Evolutionary conservation across 2,888 invertebrate genomes (phyloP).

Genomic region (Carterocephalus palaemon): DNA sequence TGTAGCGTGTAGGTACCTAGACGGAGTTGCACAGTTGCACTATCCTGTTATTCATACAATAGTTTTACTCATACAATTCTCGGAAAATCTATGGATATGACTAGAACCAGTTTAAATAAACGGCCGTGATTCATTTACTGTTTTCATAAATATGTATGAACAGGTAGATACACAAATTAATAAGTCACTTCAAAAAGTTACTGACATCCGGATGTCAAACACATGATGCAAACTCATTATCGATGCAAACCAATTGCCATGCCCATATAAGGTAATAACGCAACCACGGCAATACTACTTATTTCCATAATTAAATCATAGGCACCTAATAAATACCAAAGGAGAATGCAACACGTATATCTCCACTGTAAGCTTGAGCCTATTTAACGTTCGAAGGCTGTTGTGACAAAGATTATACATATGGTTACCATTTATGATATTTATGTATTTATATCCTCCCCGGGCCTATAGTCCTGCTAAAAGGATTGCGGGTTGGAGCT

Average conservation of each 20-base stretch:
- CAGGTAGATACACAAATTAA: no score
- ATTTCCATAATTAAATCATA: no score
- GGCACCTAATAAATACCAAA: no score
- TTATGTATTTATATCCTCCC: no score
- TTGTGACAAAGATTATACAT: no score
- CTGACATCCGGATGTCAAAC: slow-evolving; percentile 18
- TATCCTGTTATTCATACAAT: slow-evolving; percentile 46
- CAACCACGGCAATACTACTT: not conserved
- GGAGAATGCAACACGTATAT: no score
- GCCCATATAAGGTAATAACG: slow-evolving; percentile 25
- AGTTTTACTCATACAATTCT: slow-evolving; percentile 56
- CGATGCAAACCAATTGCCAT: slow-evolving; percentile 10
- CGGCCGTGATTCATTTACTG: slow-evolving; percentile 50
- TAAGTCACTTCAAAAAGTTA: slow-evolving; percentile 20
- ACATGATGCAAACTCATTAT: slow-evolving; percentile 17
- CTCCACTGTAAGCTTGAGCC: no score
- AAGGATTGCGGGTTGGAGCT: no score
- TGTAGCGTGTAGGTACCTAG: no score
- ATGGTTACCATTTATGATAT: no score
- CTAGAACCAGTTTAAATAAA: slow-evolving; percentile 54
- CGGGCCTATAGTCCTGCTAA: no score
- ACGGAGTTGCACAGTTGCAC: slow-evolving; percentile 30
- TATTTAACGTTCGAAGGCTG: no score
- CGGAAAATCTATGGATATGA: slow-evolving; percentile 56
- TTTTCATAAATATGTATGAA: slow-evolving; percentile 18